These are phyloP conservation scores for Thalpophila matura DNA, from an alignment of 2,888 invertebrate species.

Conservation along the genomic window DNA sequence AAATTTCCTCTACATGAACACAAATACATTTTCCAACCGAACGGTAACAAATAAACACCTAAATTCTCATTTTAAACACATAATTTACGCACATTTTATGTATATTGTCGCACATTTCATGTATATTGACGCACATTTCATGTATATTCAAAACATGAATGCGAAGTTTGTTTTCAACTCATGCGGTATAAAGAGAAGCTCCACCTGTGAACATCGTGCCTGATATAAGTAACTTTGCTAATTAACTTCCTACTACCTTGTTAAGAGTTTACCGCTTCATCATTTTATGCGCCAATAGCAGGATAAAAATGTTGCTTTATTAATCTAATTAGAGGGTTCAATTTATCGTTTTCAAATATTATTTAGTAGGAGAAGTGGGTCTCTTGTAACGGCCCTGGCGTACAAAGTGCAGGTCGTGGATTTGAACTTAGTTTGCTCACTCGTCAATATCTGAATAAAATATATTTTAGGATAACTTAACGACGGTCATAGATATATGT, in stretches of 20 bases:
- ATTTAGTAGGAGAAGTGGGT: too few species aligned
- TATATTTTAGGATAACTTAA: too few species aligned
- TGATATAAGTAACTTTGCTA: slow-evolving; percentile 63
- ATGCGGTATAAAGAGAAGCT: slow-evolving; percentile 41
- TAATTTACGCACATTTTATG: slow-evolving; percentile 46
- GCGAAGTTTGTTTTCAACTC: slow-evolving; percentile 51
- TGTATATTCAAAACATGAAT: slow-evolving; percentile 31
- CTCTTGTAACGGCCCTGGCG: too few species aligned
- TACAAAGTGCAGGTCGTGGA: too few species aligned
- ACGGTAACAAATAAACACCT: slow-evolving; percentile 13
- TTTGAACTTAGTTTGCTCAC: too few species aligned
- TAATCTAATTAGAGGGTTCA: background rate
- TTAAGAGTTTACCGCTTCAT: slow-evolving; percentile 57
- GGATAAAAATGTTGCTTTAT: slow-evolving; percentile 15
- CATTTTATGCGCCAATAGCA: slow-evolving; percentile 25
- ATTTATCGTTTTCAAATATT: background rate
- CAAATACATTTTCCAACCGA: background rate
- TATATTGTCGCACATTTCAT: slow-evolving; percentile 43
- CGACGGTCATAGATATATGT: too few species aligned
- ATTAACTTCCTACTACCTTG: slow-evolving; percentile 66
- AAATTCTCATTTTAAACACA: slow-evolving; percentile 8
- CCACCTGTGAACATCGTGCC: slow-evolving; percentile 32
- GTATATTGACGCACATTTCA: slow-evolving; percentile 10
- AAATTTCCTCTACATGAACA: background rate
- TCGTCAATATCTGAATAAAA: too few species aligned